phyloP scores from a whole-genome alignment of 1,140 invertebrate species.

The Sinonovacula constricta region DNA sequence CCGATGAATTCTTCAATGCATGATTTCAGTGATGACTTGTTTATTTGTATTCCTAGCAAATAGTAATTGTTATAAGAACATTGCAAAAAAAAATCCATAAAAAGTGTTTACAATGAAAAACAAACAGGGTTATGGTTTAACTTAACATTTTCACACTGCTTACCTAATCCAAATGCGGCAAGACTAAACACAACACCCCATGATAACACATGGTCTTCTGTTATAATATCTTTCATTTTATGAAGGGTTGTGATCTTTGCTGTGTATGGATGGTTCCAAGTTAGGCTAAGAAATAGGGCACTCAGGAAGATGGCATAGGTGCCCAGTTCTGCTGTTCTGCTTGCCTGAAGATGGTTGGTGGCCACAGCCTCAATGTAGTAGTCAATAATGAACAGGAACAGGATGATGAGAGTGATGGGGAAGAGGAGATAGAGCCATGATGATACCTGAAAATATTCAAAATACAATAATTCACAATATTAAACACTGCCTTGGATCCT shows the following conservation, averaged over 20 bases:
- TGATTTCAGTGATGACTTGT: too few species aligned
- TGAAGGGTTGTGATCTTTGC: constrained; percentile 71
- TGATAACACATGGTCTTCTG: constrained; percentile 79
- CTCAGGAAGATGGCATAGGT: constrained; percentile 71
- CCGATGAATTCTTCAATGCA: too few species aligned
- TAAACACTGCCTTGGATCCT: background rate
- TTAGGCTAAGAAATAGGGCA: constrained; percentile 72
- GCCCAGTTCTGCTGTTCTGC: constrained; percentile 67
- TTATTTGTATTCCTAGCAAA: too few species aligned
- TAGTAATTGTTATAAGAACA: background rate
- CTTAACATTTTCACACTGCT: constrained; percentile 29
- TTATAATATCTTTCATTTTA: constrained; percentile 74
- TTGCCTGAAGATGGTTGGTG: constrained; percentile 71
- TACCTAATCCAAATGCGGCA: constrained; percentile 78
- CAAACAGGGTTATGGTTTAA: background rate
- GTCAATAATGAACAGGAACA: constrained; percentile 80
- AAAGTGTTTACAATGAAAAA: background rate
- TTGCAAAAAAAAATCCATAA: background rate
- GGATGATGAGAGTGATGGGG: constrained; percentile 76
- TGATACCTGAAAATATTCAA: constrained; percentile 51
- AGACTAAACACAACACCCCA: constrained; percentile 79
- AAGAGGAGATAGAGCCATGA: constrained; percentile 77
- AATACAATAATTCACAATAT: constrained; percentile 63
- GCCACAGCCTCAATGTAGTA: constrained; percentile 80
- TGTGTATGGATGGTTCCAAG: constrained; percentile 76